These are phyloP conservation scores for Aphidoletes aphidimyza DNA, from an alignment of 2,888 invertebrate genomes.

Conservation along the genomic window DNA sequence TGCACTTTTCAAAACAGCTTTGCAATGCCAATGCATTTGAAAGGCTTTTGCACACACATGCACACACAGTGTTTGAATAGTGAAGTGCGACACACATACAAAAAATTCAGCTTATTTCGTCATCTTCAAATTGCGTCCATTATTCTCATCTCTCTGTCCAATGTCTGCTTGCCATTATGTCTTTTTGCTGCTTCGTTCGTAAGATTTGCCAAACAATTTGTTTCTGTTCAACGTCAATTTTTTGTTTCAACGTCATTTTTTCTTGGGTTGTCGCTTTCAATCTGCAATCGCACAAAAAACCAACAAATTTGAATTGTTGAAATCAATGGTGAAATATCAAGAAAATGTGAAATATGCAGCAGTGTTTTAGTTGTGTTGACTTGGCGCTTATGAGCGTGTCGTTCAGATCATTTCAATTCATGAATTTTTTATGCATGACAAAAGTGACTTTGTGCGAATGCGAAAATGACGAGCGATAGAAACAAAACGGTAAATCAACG, in stretches of 20 bases:
- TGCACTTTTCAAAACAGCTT: neutral
- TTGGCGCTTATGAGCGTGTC: too few relatives aligned
- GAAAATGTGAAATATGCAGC: neutral
- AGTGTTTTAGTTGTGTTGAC: too few relatives aligned
- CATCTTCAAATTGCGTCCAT: neutral
- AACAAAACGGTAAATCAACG: too few relatives aligned
- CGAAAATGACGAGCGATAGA: too few relatives aligned
- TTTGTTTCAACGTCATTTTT: neutral
- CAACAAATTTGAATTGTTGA: too few relatives aligned
- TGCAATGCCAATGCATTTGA: too few relatives aligned
- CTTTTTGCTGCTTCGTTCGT: neutral
- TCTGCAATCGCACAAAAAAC: neutral
- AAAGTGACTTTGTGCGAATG: neutral
- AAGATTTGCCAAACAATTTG: neutral
- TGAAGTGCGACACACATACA: too few relatives aligned
- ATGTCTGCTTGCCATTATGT: constrained; percentile 38
- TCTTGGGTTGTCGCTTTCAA: neutral
- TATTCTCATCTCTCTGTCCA: neutral
- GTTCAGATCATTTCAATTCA: too few relatives aligned
- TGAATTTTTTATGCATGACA: neutral
- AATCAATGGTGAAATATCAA: neutral
- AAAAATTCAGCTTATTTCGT: neutral
- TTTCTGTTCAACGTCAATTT: neutral
- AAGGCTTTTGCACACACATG: too few relatives aligned
- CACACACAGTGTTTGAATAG: too few relatives aligned